Percentiles rank a stretch among this genome's conserved stretches.
Conservation (phyloP, 2,888 invertebrate species). For the Willowsia nigromaculata region DNA sequence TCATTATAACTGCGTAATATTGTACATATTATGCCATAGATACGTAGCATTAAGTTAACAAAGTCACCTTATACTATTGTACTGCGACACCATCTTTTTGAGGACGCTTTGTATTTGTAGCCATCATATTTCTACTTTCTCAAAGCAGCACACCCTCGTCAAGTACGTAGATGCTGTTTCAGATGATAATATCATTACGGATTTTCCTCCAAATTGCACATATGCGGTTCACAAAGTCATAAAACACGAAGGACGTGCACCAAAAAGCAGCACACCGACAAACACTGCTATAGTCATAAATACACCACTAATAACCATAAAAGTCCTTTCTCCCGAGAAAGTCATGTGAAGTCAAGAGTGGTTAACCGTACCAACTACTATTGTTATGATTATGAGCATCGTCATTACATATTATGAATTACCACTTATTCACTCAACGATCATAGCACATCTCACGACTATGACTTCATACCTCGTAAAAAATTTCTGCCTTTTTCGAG, state of each 20-base stretch:
- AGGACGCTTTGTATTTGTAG: too few species aligned
- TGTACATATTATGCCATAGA: too few species aligned
- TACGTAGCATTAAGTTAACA: too few species aligned
- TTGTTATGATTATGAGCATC: neutral
- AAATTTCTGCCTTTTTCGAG: neutral
- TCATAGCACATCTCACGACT: neutral
- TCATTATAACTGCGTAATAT: too few species aligned
- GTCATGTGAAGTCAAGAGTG: neutral
- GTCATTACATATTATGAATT: neutral
- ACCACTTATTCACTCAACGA: neutral
- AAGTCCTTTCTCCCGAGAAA: neutral
- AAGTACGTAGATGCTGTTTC: too few species aligned
- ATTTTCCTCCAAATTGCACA: neutral
- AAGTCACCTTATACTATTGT: too few species aligned
- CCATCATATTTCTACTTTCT: too few species aligned
- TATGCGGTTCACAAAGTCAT: neutral
- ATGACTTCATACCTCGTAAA: neutral
- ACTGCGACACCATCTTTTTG: too few species aligned
- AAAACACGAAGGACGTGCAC: neutral
- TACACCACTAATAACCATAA: conserved; percentile 4
- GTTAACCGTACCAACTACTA: neutral
- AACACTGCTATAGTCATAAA: neutral
- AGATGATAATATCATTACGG: neutral
- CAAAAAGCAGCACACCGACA: neutral
- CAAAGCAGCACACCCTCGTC: too few species aligned